phyloP scores from a whole-genome alignment of 1,140 invertebrate genomes.

The Metaphire vulgaris region DNA sequence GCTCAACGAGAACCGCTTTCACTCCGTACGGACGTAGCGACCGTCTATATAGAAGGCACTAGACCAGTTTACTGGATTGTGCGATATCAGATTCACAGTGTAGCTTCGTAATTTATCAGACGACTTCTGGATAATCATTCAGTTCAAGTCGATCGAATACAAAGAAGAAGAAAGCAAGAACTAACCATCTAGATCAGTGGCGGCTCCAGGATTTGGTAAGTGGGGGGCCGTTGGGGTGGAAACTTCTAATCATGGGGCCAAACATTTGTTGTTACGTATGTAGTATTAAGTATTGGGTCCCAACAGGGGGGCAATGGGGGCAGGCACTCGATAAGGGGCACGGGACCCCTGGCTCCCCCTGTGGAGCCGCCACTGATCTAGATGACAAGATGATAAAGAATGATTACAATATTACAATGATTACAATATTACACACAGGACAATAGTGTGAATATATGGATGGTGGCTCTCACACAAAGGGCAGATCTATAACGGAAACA shows the following conservation, averaged over 20 bases:
- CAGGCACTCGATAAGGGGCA: not conserved
- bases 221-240: too few species aligned
- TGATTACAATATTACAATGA: not conserved
- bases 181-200: too few species aligned
- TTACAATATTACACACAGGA: not conserved
- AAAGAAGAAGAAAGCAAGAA: not conserved
- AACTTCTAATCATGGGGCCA: not conserved
- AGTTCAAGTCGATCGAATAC: not conserved
- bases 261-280: not conserved
- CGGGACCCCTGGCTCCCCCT: not conserved
- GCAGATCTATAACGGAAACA: too few species aligned
- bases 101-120: not conserved
- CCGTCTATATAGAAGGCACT: not conserved
- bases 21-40: slow-evolving; percentile 6
- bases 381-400: not conserved
- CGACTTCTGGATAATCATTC: not conserved
- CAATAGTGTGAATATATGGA: too few species aligned
- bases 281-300: not conserved
- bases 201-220: too few species aligned
- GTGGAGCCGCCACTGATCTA: not conserved
- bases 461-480: too few species aligned
- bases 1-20: not conserved
- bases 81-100: not conserved
- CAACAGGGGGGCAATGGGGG: not conserved
- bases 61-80: not conserved